phyloP scores from a whole-genome alignment of 2,113 vertebrate genomes.

The Stercorarius parasiticus region DNA sequence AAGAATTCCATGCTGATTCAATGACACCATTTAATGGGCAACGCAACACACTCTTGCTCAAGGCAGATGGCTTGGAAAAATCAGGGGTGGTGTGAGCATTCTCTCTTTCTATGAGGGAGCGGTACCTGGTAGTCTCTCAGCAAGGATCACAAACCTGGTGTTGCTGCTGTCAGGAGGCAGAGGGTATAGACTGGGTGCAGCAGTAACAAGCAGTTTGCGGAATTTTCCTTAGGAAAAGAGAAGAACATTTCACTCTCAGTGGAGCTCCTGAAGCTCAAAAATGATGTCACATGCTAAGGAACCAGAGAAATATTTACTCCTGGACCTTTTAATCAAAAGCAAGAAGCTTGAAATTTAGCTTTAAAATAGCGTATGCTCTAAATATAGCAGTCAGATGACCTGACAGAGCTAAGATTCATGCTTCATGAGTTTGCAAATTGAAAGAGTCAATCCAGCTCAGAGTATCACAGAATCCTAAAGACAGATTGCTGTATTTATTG shows the following conservation, averaged over 20 bases:
- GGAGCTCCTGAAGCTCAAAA: background rate
- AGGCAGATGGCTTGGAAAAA: background rate
- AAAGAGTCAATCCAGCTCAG: constrained; percentile 40
- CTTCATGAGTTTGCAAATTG: constrained; percentile 24
- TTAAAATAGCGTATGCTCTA: background rate
- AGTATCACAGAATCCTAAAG: constrained; percentile 26
- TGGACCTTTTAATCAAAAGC: background rate
- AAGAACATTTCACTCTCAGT: background rate
- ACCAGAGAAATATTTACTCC: background rate
- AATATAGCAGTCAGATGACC: constrained; percentile 14
- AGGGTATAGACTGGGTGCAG: background rate
- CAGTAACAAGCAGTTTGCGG: background rate
- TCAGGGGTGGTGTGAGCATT: fast-evolving
- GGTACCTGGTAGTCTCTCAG: background rate
- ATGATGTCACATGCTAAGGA: background rate
- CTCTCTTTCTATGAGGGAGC: background rate
- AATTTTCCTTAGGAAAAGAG: background rate
- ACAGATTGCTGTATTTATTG: constrained; percentile 28
- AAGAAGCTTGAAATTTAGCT: background rate
- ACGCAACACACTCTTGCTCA: background rate
- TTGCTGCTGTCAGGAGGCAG: background rate
- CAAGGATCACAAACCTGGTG: background rate
- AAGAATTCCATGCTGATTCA: background rate
- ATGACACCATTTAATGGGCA: background rate
- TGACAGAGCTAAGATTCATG: background rate